These are phyloP conservation scores for Cyanoliseus patagonus DNA, from an alignment of 2,113 vertebrate genomes.

Conservation along the genomic window DNA sequence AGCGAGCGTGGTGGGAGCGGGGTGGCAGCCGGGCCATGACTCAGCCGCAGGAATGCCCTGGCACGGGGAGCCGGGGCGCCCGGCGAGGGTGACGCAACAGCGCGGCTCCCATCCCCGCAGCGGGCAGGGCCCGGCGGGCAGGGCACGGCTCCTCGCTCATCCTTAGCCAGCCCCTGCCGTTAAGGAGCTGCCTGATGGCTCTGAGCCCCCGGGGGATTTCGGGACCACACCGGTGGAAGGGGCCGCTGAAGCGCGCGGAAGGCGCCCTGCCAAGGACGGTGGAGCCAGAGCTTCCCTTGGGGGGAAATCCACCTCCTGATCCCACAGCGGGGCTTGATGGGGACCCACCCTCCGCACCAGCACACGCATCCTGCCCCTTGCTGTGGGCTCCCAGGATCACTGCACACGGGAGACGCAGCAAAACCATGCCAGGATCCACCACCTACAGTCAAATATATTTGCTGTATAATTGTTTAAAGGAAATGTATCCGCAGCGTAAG, in stretches of 20 bases:
- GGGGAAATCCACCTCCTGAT: neutral
- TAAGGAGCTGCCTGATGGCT: rapidly evolving
- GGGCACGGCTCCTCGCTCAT: neutral
- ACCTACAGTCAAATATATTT: no score
- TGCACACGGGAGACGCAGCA: rapidly evolving
- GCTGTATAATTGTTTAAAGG: rapidly evolving
- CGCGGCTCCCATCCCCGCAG: neutral
- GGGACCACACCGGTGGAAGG: neutral
- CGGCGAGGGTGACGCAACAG: neutral
- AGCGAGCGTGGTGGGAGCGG: neutral
- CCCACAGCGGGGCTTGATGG: neutral
- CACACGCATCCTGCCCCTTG: rapidly evolving
- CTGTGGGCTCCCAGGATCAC: neutral
- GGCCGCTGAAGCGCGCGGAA: neutral
- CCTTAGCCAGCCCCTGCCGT: rapidly evolving
- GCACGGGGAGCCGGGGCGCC: neutral
- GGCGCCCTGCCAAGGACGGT: rapidly evolving
- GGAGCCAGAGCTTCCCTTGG: neutral
- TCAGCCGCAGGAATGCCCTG: neutral
- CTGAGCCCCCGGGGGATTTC: rapidly evolving
- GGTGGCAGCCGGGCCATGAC: neutral
- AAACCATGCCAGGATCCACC: neutral
- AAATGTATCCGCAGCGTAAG: neutral
- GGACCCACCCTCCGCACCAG: neutral
- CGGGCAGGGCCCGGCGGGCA: neutral